Evolutionary conservation across 2,888 invertebrate species (phyloP).

Genomic region (Aelia acuminata): DNA sequence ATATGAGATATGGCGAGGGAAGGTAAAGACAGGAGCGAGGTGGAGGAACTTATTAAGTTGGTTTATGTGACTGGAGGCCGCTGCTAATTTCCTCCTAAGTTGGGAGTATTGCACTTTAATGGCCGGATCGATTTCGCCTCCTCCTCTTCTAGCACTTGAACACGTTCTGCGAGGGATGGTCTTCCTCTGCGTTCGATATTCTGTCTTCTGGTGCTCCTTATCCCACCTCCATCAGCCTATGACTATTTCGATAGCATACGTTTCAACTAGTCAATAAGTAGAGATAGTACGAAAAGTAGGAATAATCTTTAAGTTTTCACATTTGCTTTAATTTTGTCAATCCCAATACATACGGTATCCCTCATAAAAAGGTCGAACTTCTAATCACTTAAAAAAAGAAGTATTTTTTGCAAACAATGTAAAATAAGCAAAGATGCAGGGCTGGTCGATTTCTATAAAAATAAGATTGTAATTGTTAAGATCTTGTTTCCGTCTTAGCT

Average conservation of each 20-base stretch:
- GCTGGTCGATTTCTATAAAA: too few relatives aligned
- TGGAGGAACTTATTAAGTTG: constrained; percentile 29
- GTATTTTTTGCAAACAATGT: too few relatives aligned
- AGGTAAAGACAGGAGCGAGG: constrained; percentile 1
- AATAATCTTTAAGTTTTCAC: too few relatives aligned
- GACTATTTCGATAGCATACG: neutral
- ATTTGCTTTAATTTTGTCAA: too few relatives aligned
- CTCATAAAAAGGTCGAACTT: too few relatives aligned
- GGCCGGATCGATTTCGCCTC: constrained; percentile 37
- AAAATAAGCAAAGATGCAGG: too few relatives aligned
- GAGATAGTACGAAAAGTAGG: too few relatives aligned
- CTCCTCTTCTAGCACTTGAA: constrained; percentile 12
- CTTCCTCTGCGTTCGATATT: neutral
- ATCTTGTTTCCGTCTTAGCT: too few relatives aligned
- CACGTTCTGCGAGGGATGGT: neutral
- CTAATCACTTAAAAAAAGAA: too few relatives aligned
- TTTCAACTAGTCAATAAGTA: too few relatives aligned
- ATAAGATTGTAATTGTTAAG: too few relatives aligned
- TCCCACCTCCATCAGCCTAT: neutral
- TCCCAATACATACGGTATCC: too few relatives aligned
- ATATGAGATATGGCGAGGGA: constrained; percentile 1
- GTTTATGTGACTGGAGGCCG: constrained; percentile 14
- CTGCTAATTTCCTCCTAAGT: constrained; percentile 36
- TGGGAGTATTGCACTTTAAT: constrained; percentile 45
- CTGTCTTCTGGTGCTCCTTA: neutral